Base-by-base conservation (phyloP, 2,797 vertebrate genomes). In the Potorous gilbertii region DNA sequence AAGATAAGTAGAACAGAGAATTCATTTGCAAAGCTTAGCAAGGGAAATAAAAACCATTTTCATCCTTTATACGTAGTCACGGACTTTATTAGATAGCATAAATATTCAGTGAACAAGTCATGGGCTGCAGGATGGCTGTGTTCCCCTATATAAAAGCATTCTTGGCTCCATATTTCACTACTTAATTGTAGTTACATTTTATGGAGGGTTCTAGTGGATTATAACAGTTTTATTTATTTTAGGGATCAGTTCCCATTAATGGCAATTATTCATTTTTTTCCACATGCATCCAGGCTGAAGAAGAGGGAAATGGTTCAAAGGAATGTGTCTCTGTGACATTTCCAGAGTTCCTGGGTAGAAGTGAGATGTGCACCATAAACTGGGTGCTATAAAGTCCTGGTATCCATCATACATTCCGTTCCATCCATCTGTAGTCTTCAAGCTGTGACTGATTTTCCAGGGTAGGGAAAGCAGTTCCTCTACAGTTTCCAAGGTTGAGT, bases 191-290 rank as follows among this genome's bases (percentile, higher is more conserved):
- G 59, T 1, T 1, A 28, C 91, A 0, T 94, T 96, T 97, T 95
- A 91, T 57, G 8, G 18, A 0, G 0, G 5, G 0, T 29, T 90
- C 89, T 0, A 87, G 95, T 90, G 40, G 66, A 97, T 95, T 96
- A 91, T 13, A 89, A 91, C 34, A 4, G 2, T 24, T 97, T 96
- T 96, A 54, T 93, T 97, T 94, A 34, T 87, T 34, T 94, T 94
- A 52, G 16, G 4, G 95, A 31, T 55, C 31, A 31, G 12, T 3
- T 97, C 89, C 94, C 21, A 28, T 50, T 74, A 40, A 11, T 40
- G 5, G 9, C 94, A 16, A 96, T 97, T 90, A 93, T 94, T 97
- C 57, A 91, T 28, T 56, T 59, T 95, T 29, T 95, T 93, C 96
- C 31, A 96, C 91, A 95, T 34, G 89, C 95, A 93, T 16, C 89